Percentiles rank a stretch among this genome's conserved stretches.
Evolutionary conservation across 2,888 invertebrate species (phyloP).

Genomic region (Sarcophaga variegata): DNA sequence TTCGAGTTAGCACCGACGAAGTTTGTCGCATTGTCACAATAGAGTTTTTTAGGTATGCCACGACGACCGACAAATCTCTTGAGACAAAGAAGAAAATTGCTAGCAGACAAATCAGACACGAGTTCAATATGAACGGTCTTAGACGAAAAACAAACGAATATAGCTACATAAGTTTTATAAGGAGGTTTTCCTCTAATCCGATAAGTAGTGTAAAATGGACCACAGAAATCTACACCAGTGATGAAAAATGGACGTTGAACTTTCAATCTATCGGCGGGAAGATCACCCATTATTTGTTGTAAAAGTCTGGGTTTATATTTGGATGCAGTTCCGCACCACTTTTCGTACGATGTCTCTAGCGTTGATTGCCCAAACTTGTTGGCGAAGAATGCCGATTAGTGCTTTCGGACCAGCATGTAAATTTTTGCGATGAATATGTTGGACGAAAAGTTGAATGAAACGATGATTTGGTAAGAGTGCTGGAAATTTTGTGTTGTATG

Average conservation of each 20-base stretch:
- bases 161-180: too few relatives aligned
- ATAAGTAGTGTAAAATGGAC: too few relatives aligned
- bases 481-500: constrained; percentile 71
- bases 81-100: constrained; percentile 44
- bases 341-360: constrained; percentile 42
- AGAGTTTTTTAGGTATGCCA: background rate
- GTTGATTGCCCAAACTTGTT: constrained; percentile 52
- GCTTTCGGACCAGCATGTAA: constrained; percentile 46
- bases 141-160: too few relatives aligned
- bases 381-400: constrained; percentile 58
- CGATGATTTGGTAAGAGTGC: background rate
- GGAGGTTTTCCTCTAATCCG: too few relatives aligned
- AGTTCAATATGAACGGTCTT: too few relatives aligned
- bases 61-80: constrained; percentile 38
- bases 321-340: constrained; percentile 51
- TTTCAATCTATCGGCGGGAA: constrained; percentile 53
- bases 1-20: background rate
- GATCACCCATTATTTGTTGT: constrained; percentile 63
- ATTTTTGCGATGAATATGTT: constrained; percentile 23
- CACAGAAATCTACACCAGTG: constrained; percentile 7
- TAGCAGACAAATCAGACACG: too few relatives aligned
- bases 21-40: too few relatives aligned
- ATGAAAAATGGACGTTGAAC: constrained; percentile 1
- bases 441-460: constrained; percentile 7
- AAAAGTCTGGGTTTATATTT: constrained; percentile 51